phyloP scores from a whole-genome alignment of 2,888 invertebrate species.

The Pelosia muscerda region DNA sequence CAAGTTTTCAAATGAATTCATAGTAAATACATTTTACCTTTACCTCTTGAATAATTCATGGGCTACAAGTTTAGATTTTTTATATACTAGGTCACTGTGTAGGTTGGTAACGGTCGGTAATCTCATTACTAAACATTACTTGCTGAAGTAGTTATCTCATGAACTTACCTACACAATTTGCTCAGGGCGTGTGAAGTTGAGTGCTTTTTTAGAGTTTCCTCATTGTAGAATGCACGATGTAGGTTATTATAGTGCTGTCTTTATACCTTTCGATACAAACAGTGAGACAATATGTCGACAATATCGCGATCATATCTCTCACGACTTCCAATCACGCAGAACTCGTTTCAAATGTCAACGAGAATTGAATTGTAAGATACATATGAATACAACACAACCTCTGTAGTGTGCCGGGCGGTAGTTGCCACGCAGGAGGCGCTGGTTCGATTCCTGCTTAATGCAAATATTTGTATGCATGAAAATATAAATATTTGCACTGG shows the following conservation, averaged over 20 bases:
- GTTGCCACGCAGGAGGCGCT: no score
- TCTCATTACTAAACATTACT: background rate
- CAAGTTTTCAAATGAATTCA: background rate
- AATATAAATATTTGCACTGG: no score
- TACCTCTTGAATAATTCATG: background rate
- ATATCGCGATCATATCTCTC: conserved; percentile 34
- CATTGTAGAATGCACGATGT: conserved; percentile 31
- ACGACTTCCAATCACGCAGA: conserved; percentile 17
- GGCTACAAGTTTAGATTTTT: background rate
- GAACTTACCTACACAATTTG: conserved; percentile 15
- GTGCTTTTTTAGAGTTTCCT: conserved; percentile 34
- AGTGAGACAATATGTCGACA: conserved; percentile 30
- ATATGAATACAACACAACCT: no score
- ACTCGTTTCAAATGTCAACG: conserved; percentile 5
- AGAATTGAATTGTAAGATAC: background rate
- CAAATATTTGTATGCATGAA: no score
- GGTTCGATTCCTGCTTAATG: no score
- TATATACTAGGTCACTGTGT: background rate
- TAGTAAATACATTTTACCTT: background rate
- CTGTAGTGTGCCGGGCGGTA: no score
- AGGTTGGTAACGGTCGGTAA: background rate
- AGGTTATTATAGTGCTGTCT: conserved; percentile 38
- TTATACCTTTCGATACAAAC: conserved; percentile 32
- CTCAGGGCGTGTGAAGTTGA: conserved; percentile 42
- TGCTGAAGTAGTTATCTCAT: background rate